Evolutionary conservation across 2,797 vertebrate species (phyloP), one percentile per base, ranked within the genome.

Genomic region (Balearica regulorum): DNA sequence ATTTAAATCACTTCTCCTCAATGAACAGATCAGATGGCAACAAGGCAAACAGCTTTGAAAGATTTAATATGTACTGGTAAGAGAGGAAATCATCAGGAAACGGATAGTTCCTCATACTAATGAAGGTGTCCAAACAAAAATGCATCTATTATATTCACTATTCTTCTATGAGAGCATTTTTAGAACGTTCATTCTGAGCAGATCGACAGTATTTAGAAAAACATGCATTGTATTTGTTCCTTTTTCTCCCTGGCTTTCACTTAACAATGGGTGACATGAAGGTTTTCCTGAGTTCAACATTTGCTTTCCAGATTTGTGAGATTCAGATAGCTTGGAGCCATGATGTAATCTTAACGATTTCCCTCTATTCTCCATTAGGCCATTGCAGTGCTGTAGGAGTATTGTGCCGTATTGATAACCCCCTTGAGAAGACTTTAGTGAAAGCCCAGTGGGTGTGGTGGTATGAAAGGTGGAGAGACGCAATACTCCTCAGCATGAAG

Each of bases 261-360:
- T 83, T 94, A 95, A 97, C 96, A 96, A 96, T 95, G 73, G 94
- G 69, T 2, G 4, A 73, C 37, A 31, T 48, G 49, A 75, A 86
- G 64, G 68, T 75, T 97, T 96, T 96, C 93, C 96, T 95, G 93
- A 93, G 78, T 77, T 89, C 71, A 57, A 92, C 77, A 92, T 95
- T 93, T 94, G 79, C 72, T 95, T 96, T 96, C 82, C 90, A 94
- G 76, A 95, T 92, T 77, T 93, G 79, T 4, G 5, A 10, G 15
- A 71, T 81, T 68, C 68, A 53, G 91, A 61, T 81, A 87, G 57
- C 65, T 66, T 83, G 69, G 87, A 97, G 86, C 65, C 5, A 2
- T 91, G 91, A 92, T 44, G 83, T 86, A 93, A 96, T 93, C 78
- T 76, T 87, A 95, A 93, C 4, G 11, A 91, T 96, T 97, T 97